Evolutionary conservation across 2,113 vertebrate genomes (phyloP), one percentile per base, ranked within the genome.

Genomic region (Neotoma lepida): DNA sequence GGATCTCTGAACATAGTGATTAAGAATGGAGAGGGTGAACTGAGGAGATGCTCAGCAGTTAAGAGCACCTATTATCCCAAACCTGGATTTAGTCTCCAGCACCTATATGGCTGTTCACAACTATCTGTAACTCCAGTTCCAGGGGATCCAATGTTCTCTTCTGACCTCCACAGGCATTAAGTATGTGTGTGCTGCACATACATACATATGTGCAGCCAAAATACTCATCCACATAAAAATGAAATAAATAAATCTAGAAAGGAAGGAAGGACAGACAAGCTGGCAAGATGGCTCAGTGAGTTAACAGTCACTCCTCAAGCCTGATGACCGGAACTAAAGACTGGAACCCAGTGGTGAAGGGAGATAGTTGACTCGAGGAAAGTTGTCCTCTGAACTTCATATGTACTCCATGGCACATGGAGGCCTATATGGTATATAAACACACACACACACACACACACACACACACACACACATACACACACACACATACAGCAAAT

Each of bases 11-110:
- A 81, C 51, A 81, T 49, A 35, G 39, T 41, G 26, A 33, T 61
- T 81, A 51, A 63, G 86, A 90, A 76, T 51, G 76, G 26, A 51
- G 2, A 35, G 88, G 33, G 9, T 68, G 33, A 51, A n/a, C 77
- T 14, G 0, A 9, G 4, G 33, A 3, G 10, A 4, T 15, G 54
- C 24, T 41, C 12, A 1, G 26, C n/a, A 14, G n/a, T 44, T 44
- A 30, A 63, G 56, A 84, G 56, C 26, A 61, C 80, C 54, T 61
- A 24, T 8, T 58, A 5, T 82, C 28, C 22, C n/a, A 41, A 56
- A 39, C 13, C n/a, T 24, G 35, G 51, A 14, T 81, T 39, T 35
- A 39, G 78, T 58, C n/a, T 39, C 13, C 26, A 63, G 6, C 56
- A 30, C 13, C 56, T 9, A 17, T 26, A 44, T 44, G n/a, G 24